These are phyloP conservation scores for Aselliscus stoliczkanus DNA, from an alignment of 2,797 vertebrate genomes.

Conservation along the genomic window DNA sequence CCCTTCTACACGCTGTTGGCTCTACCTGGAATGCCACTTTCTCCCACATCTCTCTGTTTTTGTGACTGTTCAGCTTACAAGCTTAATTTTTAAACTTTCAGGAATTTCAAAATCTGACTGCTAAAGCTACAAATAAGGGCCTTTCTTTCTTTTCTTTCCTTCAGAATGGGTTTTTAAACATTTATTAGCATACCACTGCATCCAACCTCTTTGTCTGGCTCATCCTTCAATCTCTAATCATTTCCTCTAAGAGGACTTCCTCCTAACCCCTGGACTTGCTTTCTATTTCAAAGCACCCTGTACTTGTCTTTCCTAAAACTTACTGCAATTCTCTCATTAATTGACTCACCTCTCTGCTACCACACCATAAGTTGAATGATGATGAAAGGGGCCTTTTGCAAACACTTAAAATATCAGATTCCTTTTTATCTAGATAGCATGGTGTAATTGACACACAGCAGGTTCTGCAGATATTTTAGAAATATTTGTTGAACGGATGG, in stretches of 20 bases:
- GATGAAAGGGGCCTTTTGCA: neutral
- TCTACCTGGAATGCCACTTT: neutral
- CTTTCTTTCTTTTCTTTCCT: neutral
- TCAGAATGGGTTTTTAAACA: neutral
- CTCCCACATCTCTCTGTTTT: neutral
- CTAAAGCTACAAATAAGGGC: neutral
- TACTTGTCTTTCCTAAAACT: constrained; percentile 14
- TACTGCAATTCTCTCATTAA: neutral
- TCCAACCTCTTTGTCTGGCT: neutral
- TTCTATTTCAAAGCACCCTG: neutral
- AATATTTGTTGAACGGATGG: neutral
- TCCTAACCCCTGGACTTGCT: neutral
- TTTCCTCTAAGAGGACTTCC: neutral
- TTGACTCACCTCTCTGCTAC: neutral
- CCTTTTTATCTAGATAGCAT: neutral
- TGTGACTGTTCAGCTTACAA: neutral
- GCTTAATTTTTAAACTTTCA: neutral
- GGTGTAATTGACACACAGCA: neutral
- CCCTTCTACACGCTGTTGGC: neutral
- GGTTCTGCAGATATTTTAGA: neutral
- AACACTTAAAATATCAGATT: neutral
- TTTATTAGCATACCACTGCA: neutral
- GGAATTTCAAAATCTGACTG: neutral
- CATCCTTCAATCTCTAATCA: neutral
- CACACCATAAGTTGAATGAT: neutral